phyloP scores from a whole-genome alignment of 2,888 invertebrate genomes.

The Mythimna vitellina region DNA sequence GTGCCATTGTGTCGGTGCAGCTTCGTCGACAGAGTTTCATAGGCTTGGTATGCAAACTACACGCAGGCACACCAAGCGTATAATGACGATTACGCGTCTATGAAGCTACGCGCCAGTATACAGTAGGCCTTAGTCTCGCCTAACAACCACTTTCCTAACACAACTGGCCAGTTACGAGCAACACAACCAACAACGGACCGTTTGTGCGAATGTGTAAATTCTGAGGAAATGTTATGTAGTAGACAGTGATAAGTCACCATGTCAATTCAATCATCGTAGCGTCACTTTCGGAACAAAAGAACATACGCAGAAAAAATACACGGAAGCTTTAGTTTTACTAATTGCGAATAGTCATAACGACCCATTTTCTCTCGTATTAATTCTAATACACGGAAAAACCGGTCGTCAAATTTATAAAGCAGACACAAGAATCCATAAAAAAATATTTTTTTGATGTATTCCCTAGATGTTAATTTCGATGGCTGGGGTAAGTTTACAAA shows the following conservation, averaged over 20 bases:
- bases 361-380: no score
- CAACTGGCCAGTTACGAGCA: conserved; percentile 39
- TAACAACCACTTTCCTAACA: background rate
- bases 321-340: background rate
- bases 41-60: no score
- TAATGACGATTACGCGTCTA: no score
- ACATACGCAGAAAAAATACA: background rate
- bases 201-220: conserved; percentile 7
- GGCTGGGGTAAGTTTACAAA: background rate
- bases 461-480: conserved; percentile 6
- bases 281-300: background rate
- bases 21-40: no score
- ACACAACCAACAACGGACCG: conserved; percentile 3
- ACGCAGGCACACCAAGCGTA: no score
- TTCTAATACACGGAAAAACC: background rate
- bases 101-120: no score
- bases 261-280: background rate
- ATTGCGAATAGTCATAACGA: background rate
- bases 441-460: conserved; percentile 10
- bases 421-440: background rate
- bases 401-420: background rate
- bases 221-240: background rate
- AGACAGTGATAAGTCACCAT: background rate
- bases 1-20: no score
- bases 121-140: background rate